Percentiles rank a stretch among this genome's conserved stretches.
phyloP scores from a whole-genome alignment of 2,888 invertebrate genomes.

The Dynastes maya region DNA sequence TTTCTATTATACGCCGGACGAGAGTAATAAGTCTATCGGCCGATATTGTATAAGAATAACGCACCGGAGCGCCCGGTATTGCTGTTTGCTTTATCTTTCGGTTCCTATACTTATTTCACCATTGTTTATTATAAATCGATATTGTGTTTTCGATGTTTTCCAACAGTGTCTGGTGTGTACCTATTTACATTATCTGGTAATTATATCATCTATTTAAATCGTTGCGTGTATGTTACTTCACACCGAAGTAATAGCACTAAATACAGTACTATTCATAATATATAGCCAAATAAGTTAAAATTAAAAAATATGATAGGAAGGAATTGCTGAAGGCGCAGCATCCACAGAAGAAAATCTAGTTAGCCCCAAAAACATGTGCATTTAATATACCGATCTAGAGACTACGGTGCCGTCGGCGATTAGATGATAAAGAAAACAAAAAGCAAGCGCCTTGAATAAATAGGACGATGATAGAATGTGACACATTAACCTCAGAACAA shows the following conservation, averaged over 20 bases:
- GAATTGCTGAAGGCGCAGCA: background rate
- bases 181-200: conserved; percentile 43
- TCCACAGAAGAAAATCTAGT: background rate
- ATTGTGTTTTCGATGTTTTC: conserved; percentile 40
- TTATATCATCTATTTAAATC: conserved; percentile 39
- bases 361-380: no score
- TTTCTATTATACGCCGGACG: conserved; percentile 3
- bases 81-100: conserved; percentile 23
- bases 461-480: no score
- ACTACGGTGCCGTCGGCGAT: no score
- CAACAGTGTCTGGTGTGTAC: conserved; percentile 27
- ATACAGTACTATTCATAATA: background rate
- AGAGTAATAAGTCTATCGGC: conserved; percentile 31
- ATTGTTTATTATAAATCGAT: conserved; percentile 45
- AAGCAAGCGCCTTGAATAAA: no score
- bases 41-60: conserved; percentile 27
- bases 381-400: background rate
- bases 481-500: no score
- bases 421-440: no score
- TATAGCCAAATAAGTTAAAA: background rate
- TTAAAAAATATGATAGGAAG: background rate
- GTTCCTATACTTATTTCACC: background rate
- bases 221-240: conserved; percentile 5
- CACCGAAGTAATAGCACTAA: background rate
- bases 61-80: conserved; percentile 25